Conservation (phyloP, 1,140 invertebrate genomes). For the Magallana gigas region DNA sequence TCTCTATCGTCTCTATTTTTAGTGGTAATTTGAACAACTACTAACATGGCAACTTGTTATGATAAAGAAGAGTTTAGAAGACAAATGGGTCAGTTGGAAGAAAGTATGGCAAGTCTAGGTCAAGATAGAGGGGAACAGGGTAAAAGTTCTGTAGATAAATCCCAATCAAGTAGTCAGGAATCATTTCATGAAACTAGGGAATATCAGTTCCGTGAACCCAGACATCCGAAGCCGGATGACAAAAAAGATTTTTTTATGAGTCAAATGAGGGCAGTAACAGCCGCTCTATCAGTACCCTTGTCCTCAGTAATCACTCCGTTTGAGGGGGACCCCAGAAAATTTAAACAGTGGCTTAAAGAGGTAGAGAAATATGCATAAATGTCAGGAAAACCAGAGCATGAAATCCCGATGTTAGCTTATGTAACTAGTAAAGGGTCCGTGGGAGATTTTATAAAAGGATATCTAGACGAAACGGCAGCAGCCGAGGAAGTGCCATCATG, state of each 20-base stretch:
- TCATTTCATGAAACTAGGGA: background rate
- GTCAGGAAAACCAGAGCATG: background rate
- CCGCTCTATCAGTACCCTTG: background rate
- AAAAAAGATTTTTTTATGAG: no score
- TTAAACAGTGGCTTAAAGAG: constrained; percentile 42
- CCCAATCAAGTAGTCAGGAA: background rate
- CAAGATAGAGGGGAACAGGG: background rate
- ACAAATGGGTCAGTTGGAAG: background rate
- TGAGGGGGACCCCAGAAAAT: constrained; percentile 36
- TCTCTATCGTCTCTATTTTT: no score
- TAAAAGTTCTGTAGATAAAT: background rate
- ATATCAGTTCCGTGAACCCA: background rate
- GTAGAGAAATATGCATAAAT: constrained; percentile 50
- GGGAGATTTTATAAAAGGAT: constrained; percentile 34
- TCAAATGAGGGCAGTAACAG: background rate
- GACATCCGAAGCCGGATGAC: no score
- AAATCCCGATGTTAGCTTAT: background rate
- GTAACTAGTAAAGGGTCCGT: constrained; percentile 4
- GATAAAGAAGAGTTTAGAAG: no score
- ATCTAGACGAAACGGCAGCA: background rate
- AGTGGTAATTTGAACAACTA: no score
- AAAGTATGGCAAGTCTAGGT: background rate
- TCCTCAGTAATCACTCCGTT: background rate
- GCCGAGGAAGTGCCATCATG: background rate
- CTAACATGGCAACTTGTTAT: no score